Evolutionary conservation across 2,113 vertebrate genomes (phyloP).

Genomic region (Odontophorus gujanensis): DNA sequence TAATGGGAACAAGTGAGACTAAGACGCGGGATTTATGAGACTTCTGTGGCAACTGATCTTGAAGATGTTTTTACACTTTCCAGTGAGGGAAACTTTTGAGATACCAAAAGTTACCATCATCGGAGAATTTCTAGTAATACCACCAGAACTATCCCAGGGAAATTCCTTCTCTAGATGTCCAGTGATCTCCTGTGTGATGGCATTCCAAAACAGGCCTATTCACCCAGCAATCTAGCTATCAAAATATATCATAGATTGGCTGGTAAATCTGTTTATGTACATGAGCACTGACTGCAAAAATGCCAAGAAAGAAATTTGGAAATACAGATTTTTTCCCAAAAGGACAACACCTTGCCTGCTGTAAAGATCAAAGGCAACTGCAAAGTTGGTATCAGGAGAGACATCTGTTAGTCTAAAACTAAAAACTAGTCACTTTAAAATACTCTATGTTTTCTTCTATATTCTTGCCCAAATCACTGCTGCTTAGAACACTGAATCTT

Average conservation of each 20-base stretch:
- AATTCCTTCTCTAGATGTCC: neutral
- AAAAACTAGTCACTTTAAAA: slow-evolving; percentile 5
- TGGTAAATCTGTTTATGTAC: neutral
- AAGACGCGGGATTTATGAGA: neutral
- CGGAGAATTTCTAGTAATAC: neutral
- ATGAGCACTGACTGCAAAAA: neutral
- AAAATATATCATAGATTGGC: neutral
- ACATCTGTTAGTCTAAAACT: neutral
- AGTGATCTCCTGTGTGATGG: neutral
- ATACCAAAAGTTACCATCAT: neutral
- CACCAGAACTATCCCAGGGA: neutral
- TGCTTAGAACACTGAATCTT: neutral
- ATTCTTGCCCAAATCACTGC: neutral
- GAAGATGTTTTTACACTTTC: neutral
- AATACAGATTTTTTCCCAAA: neutral
- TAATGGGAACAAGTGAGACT: neutral
- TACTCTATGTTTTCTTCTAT: neutral
- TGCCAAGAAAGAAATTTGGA: neutral
- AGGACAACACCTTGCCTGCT: neutral
- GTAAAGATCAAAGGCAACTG: neutral
- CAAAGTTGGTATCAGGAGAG: neutral
- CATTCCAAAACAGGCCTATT: neutral
- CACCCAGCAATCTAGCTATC: neutral
- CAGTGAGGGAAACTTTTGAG: neutral
- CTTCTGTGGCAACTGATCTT: neutral